These are phyloP conservation scores for Bhutanitis thaidina DNA, from an alignment of 2,888 invertebrate genomes.

Conservation along the genomic window DNA sequence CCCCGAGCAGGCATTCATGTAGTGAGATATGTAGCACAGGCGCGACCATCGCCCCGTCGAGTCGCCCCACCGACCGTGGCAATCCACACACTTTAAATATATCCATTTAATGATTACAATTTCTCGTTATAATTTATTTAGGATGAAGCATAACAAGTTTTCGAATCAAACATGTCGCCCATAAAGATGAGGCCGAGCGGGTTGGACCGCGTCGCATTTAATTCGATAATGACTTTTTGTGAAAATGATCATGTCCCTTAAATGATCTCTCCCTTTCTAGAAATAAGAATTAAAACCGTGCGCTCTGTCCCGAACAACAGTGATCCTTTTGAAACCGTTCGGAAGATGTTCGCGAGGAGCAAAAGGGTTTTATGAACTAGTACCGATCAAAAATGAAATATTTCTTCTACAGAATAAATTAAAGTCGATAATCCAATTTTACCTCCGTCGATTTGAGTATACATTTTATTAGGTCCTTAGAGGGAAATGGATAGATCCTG, in stretches of 20 bases:
- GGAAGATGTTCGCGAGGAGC: slow-evolving; percentile 47
- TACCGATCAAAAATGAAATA: slow-evolving; percentile 69
- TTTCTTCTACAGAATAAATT: slow-evolving; percentile 76
- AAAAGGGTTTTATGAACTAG: slow-evolving; percentile 73
- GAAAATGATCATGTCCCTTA: slow-evolving; percentile 45
- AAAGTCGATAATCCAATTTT: slow-evolving; percentile 76
- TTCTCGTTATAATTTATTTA: slow-evolving; percentile 80
- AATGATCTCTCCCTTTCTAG: slow-evolving; percentile 67
- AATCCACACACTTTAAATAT: slow-evolving; percentile 73
- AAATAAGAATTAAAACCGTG: slow-evolving; percentile 78
- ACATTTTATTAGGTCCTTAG: slow-evolving; percentile 62
- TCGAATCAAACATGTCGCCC: slow-evolving; percentile 80
- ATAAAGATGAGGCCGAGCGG: slow-evolving; percentile 77
- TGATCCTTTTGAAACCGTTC: slow-evolving; percentile 70
- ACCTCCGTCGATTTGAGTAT: slow-evolving; percentile 44
- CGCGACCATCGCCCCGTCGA: slow-evolving; percentile 36
- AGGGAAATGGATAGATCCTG: slow-evolving; percentile 75
- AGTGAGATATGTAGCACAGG: slow-evolving; percentile 50
- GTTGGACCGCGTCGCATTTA: slow-evolving; percentile 68
- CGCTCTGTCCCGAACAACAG: slow-evolving; percentile 57
- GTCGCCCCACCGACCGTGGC: slow-evolving; percentile 35
- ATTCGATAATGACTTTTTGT: slow-evolving; percentile 71
- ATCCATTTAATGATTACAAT: slow-evolving; percentile 78
- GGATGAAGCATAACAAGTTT: slow-evolving; percentile 79
- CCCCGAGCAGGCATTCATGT: slow-evolving; percentile 68